Conservation (phyloP, 2,113 vertebrate genomes). For the Calypte anna region DNA sequence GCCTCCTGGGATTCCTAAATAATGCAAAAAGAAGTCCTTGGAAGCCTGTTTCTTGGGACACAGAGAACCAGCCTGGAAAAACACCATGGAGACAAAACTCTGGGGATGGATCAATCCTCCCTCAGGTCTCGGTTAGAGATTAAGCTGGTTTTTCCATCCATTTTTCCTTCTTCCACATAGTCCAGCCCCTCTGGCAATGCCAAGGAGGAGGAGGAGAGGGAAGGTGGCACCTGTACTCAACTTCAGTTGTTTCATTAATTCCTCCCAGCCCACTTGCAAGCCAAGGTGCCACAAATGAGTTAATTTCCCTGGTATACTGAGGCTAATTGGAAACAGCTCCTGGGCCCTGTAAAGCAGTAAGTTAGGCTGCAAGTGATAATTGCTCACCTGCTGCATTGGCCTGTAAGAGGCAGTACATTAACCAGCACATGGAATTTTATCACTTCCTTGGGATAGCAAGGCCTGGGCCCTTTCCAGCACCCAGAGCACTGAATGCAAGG, state of each 20-base stretch:
- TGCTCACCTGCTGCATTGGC: constrained; percentile 69
- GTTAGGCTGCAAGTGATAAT: constrained; percentile 62
- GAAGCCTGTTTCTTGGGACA: constrained; percentile 15
- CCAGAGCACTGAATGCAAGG: neutral
- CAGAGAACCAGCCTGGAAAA: constrained; percentile 15
- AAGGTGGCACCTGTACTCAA: constrained; percentile 14
- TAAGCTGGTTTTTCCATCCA: neutral
- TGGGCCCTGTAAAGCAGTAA: constrained; percentile 52
- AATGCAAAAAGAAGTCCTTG: constrained; percentile 16
- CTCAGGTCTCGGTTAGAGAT: neutral
- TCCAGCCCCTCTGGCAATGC: neutral
- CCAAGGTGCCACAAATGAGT: constrained; percentile 67
- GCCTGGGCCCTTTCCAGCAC: neutral
- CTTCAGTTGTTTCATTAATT: neutral
- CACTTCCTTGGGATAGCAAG: neutral
- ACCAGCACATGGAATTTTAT: constrained; percentile 56
- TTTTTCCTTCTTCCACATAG: neutral
- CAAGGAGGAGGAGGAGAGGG: neutral
- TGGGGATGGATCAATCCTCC: neutral
- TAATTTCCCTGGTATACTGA: constrained; percentile 55
- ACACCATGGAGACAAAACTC: constrained; percentile 6
- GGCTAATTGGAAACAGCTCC: constrained; percentile 72
- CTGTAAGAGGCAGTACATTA: constrained; percentile 51
- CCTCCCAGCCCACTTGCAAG: constrained; percentile 2
- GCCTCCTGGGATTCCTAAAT: constrained; percentile 8